Conservation (phyloP, 2,113 vertebrate genomes). For the Electrona antarctica region DNA sequence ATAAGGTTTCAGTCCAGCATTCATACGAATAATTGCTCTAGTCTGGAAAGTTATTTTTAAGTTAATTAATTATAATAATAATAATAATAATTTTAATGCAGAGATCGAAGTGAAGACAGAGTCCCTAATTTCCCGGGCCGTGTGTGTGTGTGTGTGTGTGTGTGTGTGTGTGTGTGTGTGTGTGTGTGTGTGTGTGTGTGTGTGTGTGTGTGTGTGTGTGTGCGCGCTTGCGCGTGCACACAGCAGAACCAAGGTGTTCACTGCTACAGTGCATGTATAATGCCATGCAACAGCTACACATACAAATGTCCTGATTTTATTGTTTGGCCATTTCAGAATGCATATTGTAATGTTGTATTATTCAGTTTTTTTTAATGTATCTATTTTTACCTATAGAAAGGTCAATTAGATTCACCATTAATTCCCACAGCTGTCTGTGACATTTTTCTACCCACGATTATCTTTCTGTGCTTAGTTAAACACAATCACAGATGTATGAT, state of each 20-base stretch:
- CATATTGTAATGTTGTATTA: conserved; percentile 7
- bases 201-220: too few relatives aligned
- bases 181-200: too few relatives aligned
- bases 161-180: too few relatives aligned
- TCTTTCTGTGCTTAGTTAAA: too few relatives aligned
- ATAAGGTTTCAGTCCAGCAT: conserved; percentile 2
- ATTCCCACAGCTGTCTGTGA: conserved; percentile 68
- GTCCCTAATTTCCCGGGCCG: too few relatives aligned
- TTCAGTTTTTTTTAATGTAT: too few relatives aligned
- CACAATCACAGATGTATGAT: not conserved
- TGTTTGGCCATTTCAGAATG: conserved; percentile 62
- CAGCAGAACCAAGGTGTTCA: conserved; percentile 7
- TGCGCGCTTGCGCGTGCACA: too few relatives aligned
- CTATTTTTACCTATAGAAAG: conserved; percentile 53
- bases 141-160: too few relatives aligned
- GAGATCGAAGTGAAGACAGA: too few relatives aligned
- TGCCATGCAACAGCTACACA: conserved; percentile 7
- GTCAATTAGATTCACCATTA: conserved; percentile 53
- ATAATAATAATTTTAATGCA: too few relatives aligned
- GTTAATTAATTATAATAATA: too few relatives aligned
- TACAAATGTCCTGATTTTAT: conserved; percentile 52
- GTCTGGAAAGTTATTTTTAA: not conserved
- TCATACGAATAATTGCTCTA: not conserved
- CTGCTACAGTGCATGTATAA: not conserved
- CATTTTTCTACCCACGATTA: conserved; percentile 51